These are phyloP conservation scores for Pterostichus madidus DNA, from an alignment of 2,888 invertebrate genomes.

Conservation along the genomic window DNA sequence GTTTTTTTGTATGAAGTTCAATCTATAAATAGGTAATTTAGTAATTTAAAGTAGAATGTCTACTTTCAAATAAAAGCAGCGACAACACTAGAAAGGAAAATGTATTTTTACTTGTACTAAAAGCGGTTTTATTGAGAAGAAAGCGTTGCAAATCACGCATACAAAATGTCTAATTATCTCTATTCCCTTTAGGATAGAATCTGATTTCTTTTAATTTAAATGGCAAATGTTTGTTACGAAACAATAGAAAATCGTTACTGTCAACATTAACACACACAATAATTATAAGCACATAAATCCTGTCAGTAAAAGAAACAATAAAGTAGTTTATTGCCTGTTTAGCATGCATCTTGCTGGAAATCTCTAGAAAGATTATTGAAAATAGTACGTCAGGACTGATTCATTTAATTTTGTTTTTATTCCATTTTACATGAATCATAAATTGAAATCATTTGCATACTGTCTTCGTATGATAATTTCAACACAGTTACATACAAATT, in stretches of 20 bases:
- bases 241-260: constrained; percentile 17
- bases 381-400: neutral
- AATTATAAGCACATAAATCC: neutral
- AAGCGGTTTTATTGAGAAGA: constrained; percentile 11
- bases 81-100: constrained; percentile 29
- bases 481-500: constrained; percentile 45
- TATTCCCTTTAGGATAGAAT: constrained; percentile 11
- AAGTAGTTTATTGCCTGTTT: too few species aligned
- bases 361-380: constrained; percentile 40
- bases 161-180: constrained; percentile 39
- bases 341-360: constrained; percentile 23
- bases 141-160: constrained; percentile 45
- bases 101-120: constrained; percentile 26
- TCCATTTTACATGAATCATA: constrained; percentile 39
- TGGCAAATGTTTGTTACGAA: constrained; percentile 10
- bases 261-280: neutral
- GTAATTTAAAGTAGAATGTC: neutral
- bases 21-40: constrained; percentile 9
- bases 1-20: too few species aligned
- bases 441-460: constrained; percentile 42
- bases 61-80: neutral
- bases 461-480: constrained; percentile 50
- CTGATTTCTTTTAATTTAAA: constrained; percentile 24
- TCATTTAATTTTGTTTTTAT: constrained; percentile 45
- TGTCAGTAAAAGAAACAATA: neutral